A percentile compares a stretch with the other conserved stretches of the same genome.
These are phyloP conservation scores for Aleiodes sp. DNA, from an alignment of 1,140 invertebrate species.

Conservation along the genomic window DNA sequence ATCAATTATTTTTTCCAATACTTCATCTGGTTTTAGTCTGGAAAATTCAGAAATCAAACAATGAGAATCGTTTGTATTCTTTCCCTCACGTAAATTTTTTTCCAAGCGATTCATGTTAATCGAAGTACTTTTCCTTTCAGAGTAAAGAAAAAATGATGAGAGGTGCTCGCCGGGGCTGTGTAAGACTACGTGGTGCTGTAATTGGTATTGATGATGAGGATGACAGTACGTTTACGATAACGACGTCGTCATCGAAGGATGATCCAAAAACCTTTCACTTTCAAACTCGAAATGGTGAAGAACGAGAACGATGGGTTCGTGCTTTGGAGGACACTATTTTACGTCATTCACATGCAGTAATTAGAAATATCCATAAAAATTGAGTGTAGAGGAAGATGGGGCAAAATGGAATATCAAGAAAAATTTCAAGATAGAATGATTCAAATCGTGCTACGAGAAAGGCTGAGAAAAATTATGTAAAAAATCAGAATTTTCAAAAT, in stretches of 20 bases:
- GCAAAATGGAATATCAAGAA: too few species aligned
- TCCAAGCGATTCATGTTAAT: neutral
- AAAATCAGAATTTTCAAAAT: too few species aligned
- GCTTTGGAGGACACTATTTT: slow-evolving; percentile 94
- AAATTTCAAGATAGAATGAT: too few species aligned
- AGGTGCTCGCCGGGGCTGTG: slow-evolving; percentile 94
- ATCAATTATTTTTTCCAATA: neutral
- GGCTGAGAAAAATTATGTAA: too few species aligned
- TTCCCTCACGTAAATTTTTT: too few species aligned
- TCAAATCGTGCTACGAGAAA: too few species aligned
- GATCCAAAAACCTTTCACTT: slow-evolving; percentile 99
- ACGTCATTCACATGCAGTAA: slow-evolving; percentile 76
- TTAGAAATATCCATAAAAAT: neutral
- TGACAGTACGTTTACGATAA: slow-evolving; percentile 98
- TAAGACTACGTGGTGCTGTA: slow-evolving; percentile 90
- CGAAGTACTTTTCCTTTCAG: slow-evolving; percentile 69
- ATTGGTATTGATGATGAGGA: slow-evolving; percentile 99
- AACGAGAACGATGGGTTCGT: slow-evolving; percentile 95
- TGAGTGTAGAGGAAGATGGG: too few species aligned
- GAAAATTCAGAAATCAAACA: too few species aligned
- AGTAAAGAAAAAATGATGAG: slow-evolving; percentile 99
- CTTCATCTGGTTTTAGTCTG: too few species aligned
- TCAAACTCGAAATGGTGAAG: slow-evolving; percentile 89
- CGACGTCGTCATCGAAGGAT: slow-evolving; percentile 72
- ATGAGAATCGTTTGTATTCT: too few species aligned